A percentile compares a stretch with the other conserved stretches of the same genome.
These are phyloP conservation scores for Carposina sasakii DNA, from an alignment of 1,140 invertebrate genomes.

Conservation along the genomic window DNA sequence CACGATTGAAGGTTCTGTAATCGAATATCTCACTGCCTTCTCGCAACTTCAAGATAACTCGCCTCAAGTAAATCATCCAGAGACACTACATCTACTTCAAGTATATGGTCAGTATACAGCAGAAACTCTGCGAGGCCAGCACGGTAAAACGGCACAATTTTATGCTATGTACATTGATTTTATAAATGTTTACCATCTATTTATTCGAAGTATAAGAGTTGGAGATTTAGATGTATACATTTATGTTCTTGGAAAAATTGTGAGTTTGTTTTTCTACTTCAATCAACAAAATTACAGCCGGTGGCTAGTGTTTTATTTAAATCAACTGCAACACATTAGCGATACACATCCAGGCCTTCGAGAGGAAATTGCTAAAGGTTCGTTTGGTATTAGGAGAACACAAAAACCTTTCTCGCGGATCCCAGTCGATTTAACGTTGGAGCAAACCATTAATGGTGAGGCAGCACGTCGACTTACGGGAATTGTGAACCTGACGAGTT, in stretches of 20 bases:
- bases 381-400: slow-evolving; percentile 29
- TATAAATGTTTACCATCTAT: slow-evolving; percentile 25
- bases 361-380: slow-evolving; percentile 25
- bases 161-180: slow-evolving; percentile 26
- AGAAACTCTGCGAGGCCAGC: slow-evolving; percentile 24
- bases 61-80: no score
- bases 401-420: slow-evolving; percentile 5
- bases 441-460: slow-evolving; percentile 35
- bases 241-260: no score
- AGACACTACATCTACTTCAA: no score
- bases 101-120: no score
- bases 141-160: slow-evolving; percentile 44
- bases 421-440: slow-evolving; percentile 26
- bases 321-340: no score
- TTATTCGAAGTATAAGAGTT: slow-evolving; percentile 30
- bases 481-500: no score
- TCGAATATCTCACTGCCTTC: no score
- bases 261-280: slow-evolving; percentile 37
- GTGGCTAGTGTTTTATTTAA: slow-evolving; percentile 29
- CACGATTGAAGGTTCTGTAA: no score
- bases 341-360: no score
- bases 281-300: slow-evolving; percentile 44
- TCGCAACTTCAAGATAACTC: no score
- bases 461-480: no score
- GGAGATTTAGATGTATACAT: slow-evolving; percentile 35